Conservation (phyloP, 2,888 invertebrate species). For the Auanema freiburgensis region DNA sequence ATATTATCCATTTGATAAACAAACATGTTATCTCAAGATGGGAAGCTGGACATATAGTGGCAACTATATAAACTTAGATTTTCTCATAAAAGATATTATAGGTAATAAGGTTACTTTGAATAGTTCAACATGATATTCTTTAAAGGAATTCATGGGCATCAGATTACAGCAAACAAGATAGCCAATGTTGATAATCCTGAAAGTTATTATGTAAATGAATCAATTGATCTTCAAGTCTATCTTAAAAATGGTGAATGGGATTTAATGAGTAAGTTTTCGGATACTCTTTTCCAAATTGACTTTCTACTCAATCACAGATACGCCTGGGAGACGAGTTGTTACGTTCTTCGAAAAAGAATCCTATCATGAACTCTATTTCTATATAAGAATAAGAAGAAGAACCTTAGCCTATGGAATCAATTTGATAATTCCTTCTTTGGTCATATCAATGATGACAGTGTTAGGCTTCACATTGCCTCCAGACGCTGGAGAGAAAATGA, state of each 20-base stretch:
- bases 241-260: constrained; percentile 51
- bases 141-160: constrained; percentile 29
- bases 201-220: constrained; percentile 46
- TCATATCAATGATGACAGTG: constrained; percentile 50
- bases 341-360: constrained; percentile 38
- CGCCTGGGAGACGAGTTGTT: constrained; percentile 45
- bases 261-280: constrained; percentile 24
- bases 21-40: constrained; percentile 47
- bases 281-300: background rate
- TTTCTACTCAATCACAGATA: constrained; percentile 28
- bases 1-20: constrained; percentile 48
- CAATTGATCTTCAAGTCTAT: constrained; percentile 48
- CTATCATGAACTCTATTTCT: constrained; percentile 48
- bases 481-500: constrained; percentile 48
- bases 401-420: constrained; percentile 51
- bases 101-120: constrained; percentile 21
- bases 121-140: background rate
- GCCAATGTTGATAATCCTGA: constrained; percentile 20
- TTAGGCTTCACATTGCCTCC: constrained; percentile 50
- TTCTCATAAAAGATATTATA: constrained; percentile 34
- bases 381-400: constrained; percentile 43
- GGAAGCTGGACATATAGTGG: constrained; percentile 50
- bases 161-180: constrained; percentile 28
- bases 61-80: constrained; percentile 44
- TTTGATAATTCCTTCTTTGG: constrained; percentile 46